Base-by-base conservation (phyloP, 1,140 invertebrate species). In the Trichonephila clavipes region DNA sequence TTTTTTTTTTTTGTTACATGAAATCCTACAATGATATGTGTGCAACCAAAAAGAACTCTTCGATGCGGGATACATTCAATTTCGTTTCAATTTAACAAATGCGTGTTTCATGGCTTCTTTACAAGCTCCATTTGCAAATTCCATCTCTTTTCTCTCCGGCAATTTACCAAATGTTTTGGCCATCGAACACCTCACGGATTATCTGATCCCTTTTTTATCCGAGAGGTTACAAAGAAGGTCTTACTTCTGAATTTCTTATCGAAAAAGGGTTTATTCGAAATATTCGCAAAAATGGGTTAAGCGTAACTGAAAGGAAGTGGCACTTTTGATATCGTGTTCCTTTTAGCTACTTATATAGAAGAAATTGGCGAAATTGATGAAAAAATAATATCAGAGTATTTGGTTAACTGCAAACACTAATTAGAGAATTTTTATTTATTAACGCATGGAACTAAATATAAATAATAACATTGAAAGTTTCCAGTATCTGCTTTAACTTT, bases 11-110 rank as follows among this genome's bases (percentile, higher is more conserved):
- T 24, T 24, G 66, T 69, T 69, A 69, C n/a, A 69, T 69, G 7
- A 12, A 69, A 69, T 69, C 66, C n/a, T 3, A 69, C 10, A 4
- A 14, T 24, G n/a, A 3, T 12, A 24, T 69, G 8, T n/a, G 10
- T 12, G 24, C n/a, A 69, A 69, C 21, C 24, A 21, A 69, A 69
- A 51, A 24, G 14, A 59, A 19, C 44, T 58, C 7, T 14, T 34
- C 19, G 51, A 19, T 72, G 7, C 16, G 14, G 66, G 85, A n/a
- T 28, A 44, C 69, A 77, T 77, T 89, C 88, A 77, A 89, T 89
- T 89, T 89, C 88, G 77, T 89, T 89, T 89, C 88, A 89, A 89
- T 89, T 89, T 89, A 69, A 89, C 88, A 89, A 89, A 89, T 89
- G 69, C 88, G 88, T 59, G 88, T 89, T 77, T 89, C 88, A 64